Evolutionary conservation across 2,888 invertebrate species (phyloP).

Genomic region (Prostheceraeus crozeri): DNA sequence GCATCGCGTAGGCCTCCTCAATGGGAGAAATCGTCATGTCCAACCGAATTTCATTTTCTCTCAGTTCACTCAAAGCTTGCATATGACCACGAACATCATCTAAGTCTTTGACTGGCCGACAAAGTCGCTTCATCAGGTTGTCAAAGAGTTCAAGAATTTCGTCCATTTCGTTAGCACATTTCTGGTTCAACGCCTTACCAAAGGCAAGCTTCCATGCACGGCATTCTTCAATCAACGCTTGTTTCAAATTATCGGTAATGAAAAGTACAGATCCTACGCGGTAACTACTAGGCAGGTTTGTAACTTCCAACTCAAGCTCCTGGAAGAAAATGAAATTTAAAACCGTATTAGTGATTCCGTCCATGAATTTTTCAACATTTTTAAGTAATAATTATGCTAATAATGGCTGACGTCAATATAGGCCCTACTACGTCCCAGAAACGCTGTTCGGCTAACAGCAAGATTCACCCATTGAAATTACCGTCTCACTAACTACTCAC

Average conservation of each 20-base stretch:
- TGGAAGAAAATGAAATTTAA: constrained; percentile 43
- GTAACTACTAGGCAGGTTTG: constrained; percentile 49
- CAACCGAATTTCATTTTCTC: constrained; percentile 89
- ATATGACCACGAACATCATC: constrained; percentile 87
- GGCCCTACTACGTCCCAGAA: too few species aligned
- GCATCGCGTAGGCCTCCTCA: constrained; percentile 85
- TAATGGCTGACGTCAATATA: too few species aligned
- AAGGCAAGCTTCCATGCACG: constrained; percentile 56
- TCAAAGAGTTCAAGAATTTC: constrained; percentile 73
- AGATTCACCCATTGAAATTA: too few species aligned
- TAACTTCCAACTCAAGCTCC: constrained; percentile 55
- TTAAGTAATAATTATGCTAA: too few species aligned
- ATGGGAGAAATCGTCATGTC: constrained; percentile 86
- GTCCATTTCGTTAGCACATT: constrained; percentile 54
- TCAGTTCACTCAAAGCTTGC: constrained; percentile 80
- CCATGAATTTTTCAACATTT: too few species aligned
- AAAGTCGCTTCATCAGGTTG: constrained; percentile 79
- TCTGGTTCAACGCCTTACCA: constrained; percentile 53
- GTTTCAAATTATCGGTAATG: constrained; percentile 64
- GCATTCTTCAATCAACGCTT: constrained; percentile 67
- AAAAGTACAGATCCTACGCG: constrained; percentile 54
- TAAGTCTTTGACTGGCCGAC: constrained; percentile 72
- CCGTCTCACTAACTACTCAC: too few species aligned
- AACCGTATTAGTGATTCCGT: too few species aligned
- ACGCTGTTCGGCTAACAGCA: too few species aligned